Evolutionary conservation across 2,113 vertebrate genomes (phyloP).

Genomic region (Mustelus asterias): DNA sequence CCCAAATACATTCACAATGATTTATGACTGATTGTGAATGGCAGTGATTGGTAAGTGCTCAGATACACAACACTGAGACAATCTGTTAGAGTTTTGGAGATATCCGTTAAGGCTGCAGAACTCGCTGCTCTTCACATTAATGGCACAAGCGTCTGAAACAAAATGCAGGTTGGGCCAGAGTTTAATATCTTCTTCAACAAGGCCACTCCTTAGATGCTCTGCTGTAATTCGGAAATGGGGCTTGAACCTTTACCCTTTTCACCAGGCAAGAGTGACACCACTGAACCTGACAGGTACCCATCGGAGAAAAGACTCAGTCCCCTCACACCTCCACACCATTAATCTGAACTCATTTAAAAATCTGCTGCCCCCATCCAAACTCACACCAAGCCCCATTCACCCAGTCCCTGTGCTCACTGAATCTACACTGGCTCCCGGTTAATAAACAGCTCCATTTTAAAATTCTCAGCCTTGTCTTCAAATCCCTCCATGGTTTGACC

Average conservation of each 20-base stretch:
- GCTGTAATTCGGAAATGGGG: neutral
- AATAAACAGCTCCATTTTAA: too few species aligned
- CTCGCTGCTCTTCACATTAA: too few species aligned
- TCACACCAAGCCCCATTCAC: too few species aligned
- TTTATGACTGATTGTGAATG: neutral
- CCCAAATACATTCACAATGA: neutral
- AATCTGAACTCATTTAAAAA: too few species aligned
- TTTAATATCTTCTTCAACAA: neutral
- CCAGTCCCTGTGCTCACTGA: too few species aligned
- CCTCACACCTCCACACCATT: too few species aligned
- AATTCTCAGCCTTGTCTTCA: too few species aligned
- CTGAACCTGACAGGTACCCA: neutral
- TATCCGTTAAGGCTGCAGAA: too few species aligned
- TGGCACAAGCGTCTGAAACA: neutral
- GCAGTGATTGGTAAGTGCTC: neutral
- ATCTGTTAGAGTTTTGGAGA: neutral
- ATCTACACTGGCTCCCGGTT: too few species aligned
- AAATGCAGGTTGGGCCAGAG: neutral
- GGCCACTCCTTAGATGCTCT: neutral
- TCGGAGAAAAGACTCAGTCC: neutral
- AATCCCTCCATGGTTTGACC: too few species aligned
- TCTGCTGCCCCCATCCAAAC: too few species aligned
- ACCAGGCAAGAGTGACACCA: neutral
- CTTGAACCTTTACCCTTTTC: neutral
- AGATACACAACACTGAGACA: neutral